These are phyloP conservation scores for Lamproptera curius DNA, from an alignment of 2,888 invertebrate species.

Conservation along the genomic window DNA sequence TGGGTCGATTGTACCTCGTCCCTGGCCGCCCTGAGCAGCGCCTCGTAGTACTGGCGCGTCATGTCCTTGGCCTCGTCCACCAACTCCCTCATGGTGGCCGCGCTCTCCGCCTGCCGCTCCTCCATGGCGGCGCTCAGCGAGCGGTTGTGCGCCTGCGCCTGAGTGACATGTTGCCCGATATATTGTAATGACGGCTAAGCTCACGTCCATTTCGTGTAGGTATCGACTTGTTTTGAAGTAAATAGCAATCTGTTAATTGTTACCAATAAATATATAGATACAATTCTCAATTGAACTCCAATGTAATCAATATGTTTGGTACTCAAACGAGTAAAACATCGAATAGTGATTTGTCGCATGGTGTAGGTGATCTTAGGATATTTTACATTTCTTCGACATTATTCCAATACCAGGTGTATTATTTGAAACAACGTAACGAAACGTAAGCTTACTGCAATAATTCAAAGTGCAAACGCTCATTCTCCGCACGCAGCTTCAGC, in stretches of 20 bases:
- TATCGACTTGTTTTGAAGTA: no score
- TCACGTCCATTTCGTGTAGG: no score
- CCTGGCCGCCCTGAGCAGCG: slow-evolving; percentile 35
- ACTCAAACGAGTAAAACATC: no score
- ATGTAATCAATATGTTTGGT: no score
- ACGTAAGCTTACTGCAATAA: slow-evolving; percentile 56
- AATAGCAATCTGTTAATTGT: no score
- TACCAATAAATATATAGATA: background rate
- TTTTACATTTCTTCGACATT: no score
- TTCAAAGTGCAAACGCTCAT: slow-evolving; percentile 63
- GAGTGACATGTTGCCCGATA: no score
- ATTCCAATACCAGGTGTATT: no score
- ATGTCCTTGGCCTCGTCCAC: slow-evolving; percentile 57
- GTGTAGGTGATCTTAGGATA: background rate
- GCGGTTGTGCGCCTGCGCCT: slow-evolving; percentile 46
- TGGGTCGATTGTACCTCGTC: slow-evolving; percentile 37
- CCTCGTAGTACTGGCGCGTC: slow-evolving; percentile 52
- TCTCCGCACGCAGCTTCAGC: slow-evolving; percentile 50
- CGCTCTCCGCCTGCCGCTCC: slow-evolving; percentile 40
- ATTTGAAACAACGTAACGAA: no score
- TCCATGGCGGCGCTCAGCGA: slow-evolving; percentile 48
- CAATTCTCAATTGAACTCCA: background rate
- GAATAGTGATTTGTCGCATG: background rate
- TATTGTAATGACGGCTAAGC: no score
- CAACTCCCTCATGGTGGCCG: slow-evolving; percentile 45